Base-by-base conservation (phyloP, 2,797 vertebrate genomes). In the Characodon lateralis region DNA sequence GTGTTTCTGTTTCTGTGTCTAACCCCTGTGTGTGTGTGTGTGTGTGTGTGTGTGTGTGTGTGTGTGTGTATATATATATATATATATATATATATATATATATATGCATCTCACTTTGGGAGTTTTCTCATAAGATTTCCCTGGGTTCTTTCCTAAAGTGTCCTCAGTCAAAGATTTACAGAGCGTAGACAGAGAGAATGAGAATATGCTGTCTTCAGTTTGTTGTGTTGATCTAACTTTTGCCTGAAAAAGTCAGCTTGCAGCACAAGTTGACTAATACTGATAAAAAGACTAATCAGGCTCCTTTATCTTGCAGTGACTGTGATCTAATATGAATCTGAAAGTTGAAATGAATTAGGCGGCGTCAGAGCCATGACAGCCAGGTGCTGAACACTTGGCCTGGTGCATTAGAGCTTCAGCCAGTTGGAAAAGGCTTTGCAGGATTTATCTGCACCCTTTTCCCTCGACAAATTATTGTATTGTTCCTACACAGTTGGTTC, bases 401-500 rank as follows among this genome's bases (percentile, higher is more conserved):
- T 56, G 73, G 7, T 2, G 16, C 10, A 12, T 51, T 8, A 7
- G 20, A 78, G 74, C 83, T 84, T 83, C 74, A 77, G 91, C 93
- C 95, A 95, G 87, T 85, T 94, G 94, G 95, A 95, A 95, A 95
- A 94, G 90, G 90, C 87, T 89, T 94, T 91, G 89, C 93, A 90
- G 93, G 94, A 95, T 95, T 95, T 94, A 95, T 95, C 93, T 95
- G 89, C 94, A 91, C 90, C 91, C 86, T 88, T 92, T 89, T 96
- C 94, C 92, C 93, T 86, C 89, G 95, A 95, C 95, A 96, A 95
- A 95, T 90, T 87, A 96, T 95, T 95, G 95, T 96, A 96, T 95
- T 94, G 93, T 95, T 95, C 92, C 92, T 92, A 86, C 78, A 95
- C 91, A 95, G 94, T 96, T 95, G 93, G 93, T 95, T 95, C 91